Evolutionary conservation across 2,113 vertebrate genomes (phyloP).

Genomic region (Casuarius casuarius): DNA sequence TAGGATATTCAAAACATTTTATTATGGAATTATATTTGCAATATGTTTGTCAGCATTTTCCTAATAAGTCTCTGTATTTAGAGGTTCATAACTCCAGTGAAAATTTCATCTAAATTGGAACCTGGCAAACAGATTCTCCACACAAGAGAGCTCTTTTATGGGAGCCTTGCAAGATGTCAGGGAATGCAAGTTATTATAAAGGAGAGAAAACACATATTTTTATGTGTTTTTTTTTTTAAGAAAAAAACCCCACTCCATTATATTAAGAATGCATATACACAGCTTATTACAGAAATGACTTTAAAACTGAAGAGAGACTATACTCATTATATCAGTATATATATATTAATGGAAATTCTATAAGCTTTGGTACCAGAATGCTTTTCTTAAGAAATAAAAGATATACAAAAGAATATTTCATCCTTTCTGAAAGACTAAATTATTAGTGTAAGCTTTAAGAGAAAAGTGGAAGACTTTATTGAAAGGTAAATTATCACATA

Average conservation of each 20-base stretch:
- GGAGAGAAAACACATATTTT: neutral
- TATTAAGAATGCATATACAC: neutral
- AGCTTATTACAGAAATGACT: neutral
- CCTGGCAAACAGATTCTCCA: neutral
- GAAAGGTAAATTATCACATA: neutral
- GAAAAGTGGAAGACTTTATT: neutral
- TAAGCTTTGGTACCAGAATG: neutral
- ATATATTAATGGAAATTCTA: neutral
- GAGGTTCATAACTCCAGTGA: neutral
- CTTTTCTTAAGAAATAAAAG: neutral
- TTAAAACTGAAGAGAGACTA: neutral
- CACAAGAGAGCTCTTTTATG: neutral
- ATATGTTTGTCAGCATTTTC: neutral
- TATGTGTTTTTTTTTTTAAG: neutral
- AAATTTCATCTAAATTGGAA: neutral
- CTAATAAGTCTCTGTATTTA: neutral
- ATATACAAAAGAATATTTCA: neutral
- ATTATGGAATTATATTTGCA: neutral
- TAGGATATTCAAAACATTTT: slow-evolving; percentile 3
- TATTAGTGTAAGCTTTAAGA: neutral
- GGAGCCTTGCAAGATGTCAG: neutral
- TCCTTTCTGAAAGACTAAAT: neutral
- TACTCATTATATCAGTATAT: neutral
- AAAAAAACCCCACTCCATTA: neutral
- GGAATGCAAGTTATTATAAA: neutral